Percentiles rank a stretch among this genome's conserved stretches.
phyloP scores from a whole-genome alignment of 2,888 invertebrate genomes.

The Ametastegia equiseti region DNA sequence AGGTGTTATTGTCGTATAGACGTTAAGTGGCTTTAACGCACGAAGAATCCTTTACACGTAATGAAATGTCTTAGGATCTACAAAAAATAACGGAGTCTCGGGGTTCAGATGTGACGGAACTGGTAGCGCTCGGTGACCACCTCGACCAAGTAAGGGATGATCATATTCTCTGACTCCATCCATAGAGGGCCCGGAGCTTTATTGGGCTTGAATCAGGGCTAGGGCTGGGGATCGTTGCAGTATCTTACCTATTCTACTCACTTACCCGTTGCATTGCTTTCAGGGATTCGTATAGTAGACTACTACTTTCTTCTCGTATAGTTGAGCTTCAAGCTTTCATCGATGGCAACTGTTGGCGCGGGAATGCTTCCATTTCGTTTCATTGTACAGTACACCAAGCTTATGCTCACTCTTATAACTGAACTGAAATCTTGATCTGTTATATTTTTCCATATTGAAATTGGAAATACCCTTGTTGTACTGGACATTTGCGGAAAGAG shows the following conservation, averaged over 20 bases:
- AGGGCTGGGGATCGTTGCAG: slow-evolving; percentile 47
- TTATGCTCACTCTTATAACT: neutral
- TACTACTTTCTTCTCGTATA: slow-evolving; percentile 47
- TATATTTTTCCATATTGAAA: neutral
- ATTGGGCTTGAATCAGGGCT: slow-evolving; percentile 44
- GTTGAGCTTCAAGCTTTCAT: slow-evolving; percentile 49
- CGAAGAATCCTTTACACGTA: slow-evolving; percentile 46
- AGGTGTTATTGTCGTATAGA: slow-evolving; percentile 44
- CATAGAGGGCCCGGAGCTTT: slow-evolving; percentile 46
- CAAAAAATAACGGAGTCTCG: slow-evolving; percentile 86
- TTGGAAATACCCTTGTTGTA: neutral
- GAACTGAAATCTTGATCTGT: neutral
- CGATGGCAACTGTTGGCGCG: slow-evolving; percentile 44
- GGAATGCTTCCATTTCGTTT: slow-evolving; percentile 46
- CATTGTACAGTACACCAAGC: slow-evolving; percentile 37
- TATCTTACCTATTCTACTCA: slow-evolving; percentile 42
- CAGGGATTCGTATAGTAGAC: slow-evolving; percentile 46
- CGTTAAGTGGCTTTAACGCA: slow-evolving; percentile 47
- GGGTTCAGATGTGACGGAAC: slow-evolving; percentile 85
- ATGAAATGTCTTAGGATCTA: slow-evolving; percentile 82
- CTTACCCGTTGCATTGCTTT: slow-evolving; percentile 50
- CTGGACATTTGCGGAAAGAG: slow-evolving; percentile 31
- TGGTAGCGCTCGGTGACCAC: slow-evolving; percentile 86
- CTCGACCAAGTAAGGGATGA: slow-evolving; percentile 91
- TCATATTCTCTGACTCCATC: slow-evolving; percentile 49